phyloP scores from a whole-genome alignment of 2,113 vertebrate species.

The Ondatra zibethicus region DNA sequence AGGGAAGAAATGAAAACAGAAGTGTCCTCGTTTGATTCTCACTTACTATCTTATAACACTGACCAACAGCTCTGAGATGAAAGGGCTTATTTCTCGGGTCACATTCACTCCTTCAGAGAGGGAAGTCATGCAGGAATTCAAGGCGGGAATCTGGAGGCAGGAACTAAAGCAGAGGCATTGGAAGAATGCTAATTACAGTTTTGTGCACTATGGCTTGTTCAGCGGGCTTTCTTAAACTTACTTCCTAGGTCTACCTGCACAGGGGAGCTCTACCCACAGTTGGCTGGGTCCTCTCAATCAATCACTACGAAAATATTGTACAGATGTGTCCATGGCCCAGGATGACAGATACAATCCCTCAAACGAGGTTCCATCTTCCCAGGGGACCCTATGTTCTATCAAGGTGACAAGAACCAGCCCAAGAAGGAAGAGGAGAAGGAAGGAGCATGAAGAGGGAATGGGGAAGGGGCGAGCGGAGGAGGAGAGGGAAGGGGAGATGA shows the following conservation, averaged over 20 bases:
- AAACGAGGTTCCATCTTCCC: not conserved
- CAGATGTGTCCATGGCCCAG: not conserved
- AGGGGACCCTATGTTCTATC: not conserved
- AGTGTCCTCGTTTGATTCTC: not conserved
- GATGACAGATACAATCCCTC: not conserved
- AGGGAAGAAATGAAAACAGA: not conserved
- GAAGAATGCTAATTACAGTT: not conserved
- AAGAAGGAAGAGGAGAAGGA: no score
- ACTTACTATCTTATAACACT: not conserved
- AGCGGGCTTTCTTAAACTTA: no score
- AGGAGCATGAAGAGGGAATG: fast-evolving
- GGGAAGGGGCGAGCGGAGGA: no score
- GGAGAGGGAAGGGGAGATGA: fast-evolving
- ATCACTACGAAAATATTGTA: not conserved
- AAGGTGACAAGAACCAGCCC: not conserved
- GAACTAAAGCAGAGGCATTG: not conserved
- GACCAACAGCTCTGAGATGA: not conserved
- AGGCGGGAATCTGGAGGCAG: not conserved
- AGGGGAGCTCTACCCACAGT: not conserved
- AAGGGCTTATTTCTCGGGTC: not conserved
- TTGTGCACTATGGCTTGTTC: not conserved
- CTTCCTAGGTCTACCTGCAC: not conserved
- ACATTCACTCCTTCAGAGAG: not conserved
- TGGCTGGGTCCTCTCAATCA: not conserved
- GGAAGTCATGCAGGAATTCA: not conserved